Percentiles rank a stretch among this genome's conserved stretches.
Evolutionary conservation across 1,140 invertebrate species (phyloP).

Genomic region (Thalassaphorura encarpata): DNA sequence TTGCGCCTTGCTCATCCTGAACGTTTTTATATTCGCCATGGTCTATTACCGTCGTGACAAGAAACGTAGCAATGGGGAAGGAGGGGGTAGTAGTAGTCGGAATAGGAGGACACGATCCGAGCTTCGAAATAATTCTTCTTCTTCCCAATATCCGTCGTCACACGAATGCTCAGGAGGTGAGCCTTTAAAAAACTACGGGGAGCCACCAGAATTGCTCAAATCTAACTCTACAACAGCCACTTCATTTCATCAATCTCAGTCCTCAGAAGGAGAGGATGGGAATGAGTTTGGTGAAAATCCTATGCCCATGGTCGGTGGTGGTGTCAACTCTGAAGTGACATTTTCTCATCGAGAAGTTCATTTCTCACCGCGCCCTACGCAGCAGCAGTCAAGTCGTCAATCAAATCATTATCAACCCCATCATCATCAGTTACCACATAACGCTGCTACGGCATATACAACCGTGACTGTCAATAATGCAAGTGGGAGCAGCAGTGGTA

Average conservation of each 20-base stretch:
- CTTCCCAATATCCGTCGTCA: neutral
- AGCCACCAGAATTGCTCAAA: slow-evolving; percentile 31
- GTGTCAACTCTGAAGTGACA: neutral
- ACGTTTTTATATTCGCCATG: slow-evolving; percentile 73
- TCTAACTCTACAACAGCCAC: slow-evolving; percentile 28
- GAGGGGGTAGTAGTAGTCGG: too few relatives aligned
- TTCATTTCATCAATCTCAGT: slow-evolving; percentile 20
- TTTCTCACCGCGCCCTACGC: neutral
- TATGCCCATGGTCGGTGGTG: slow-evolving; percentile 1
- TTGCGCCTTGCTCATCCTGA: slow-evolving; percentile 70
- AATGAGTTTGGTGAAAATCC: neutral
- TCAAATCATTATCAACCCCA: neutral
- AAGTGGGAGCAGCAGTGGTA: too few relatives aligned
- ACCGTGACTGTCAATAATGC: too few relatives aligned
- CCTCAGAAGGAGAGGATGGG: neutral
- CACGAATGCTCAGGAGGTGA: neutral
- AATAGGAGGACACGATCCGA: too few relatives aligned
- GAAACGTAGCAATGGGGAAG: too few relatives aligned
- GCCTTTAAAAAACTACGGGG: slow-evolving; percentile 20
- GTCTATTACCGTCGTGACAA: slow-evolving; percentile 80
- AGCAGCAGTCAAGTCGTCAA: neutral
- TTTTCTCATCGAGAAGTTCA: slow-evolving; percentile 4
- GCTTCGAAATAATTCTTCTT: too few relatives aligned
- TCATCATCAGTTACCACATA: slow-evolving; percentile 2
- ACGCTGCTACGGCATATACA: neutral